Percentiles rank a stretch among this genome's conserved stretches.
These are phyloP conservation scores for Mylabris sibirica DNA, from an alignment of 2,888 invertebrate species.

Conservation along the genomic window DNA sequence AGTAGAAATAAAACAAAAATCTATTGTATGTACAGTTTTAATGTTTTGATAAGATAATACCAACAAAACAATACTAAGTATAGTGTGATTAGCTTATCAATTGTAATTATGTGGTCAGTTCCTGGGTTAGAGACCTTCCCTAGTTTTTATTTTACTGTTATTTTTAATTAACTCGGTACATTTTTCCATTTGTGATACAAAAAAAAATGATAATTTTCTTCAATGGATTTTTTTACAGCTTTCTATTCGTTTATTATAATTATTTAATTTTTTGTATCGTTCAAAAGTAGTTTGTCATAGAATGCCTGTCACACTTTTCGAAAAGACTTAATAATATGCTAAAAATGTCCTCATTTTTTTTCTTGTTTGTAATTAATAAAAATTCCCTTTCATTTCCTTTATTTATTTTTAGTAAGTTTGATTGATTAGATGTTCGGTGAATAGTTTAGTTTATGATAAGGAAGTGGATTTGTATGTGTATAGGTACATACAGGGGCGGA, in stretches of 20 bases:
- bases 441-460: neutral
- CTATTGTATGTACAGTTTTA: neutral
- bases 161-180: slow-evolving; percentile 17
- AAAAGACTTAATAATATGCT: neutral
- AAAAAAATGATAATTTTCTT: neutral
- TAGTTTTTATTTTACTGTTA: slow-evolving; percentile 28
- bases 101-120: slow-evolving; percentile 28
- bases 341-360: neutral
- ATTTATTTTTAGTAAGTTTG: neutral
- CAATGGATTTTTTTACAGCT: neutral
- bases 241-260: neutral
- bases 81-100: slow-evolving; percentile 30
- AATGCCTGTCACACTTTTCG: neutral
- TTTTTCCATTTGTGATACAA: neutral
- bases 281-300: neutral
- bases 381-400: neutral
- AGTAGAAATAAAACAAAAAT: neutral
- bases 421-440: neutral
- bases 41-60: slow-evolving; percentile 29
- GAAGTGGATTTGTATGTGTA: no score
- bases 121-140: slow-evolving; percentile 34
- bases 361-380: neutral
- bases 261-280: neutral
- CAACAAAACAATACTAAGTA: slow-evolving; percentile 28
- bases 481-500: no score